Evolutionary conservation across 2,113 vertebrate species (phyloP).

Genomic region (Colossoma macropomum): DNA sequence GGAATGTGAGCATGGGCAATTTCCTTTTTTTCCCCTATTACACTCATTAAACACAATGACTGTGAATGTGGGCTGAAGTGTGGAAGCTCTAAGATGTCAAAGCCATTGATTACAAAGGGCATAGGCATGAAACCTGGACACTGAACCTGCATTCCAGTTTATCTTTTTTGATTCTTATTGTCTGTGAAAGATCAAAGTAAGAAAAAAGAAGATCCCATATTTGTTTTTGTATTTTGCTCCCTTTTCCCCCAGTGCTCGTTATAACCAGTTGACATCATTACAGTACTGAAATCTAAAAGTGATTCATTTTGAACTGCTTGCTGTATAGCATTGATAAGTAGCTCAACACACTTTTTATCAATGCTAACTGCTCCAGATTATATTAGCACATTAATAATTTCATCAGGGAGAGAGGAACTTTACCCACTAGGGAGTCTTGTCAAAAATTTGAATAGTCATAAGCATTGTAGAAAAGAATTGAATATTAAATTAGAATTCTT

Average conservation of each 20-base stretch:
- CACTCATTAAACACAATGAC: constrained; percentile 58
- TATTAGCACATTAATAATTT: too few relatives aligned
- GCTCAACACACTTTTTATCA: too few relatives aligned
- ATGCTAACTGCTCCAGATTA: too few relatives aligned
- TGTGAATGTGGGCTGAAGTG: constrained; percentile 9
- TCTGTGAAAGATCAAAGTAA: background rate
- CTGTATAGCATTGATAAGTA: background rate
- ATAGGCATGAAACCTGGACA: background rate
- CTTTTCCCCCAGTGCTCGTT: background rate
- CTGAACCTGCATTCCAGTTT: background rate
- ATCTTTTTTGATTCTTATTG: background rate
- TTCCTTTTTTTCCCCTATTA: constrained; percentile 48
- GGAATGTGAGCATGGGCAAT: background rate
- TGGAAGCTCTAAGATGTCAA: constrained; percentile 57
- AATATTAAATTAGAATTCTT: too few relatives aligned
- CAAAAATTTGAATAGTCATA: too few relatives aligned
- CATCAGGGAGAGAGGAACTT: too few relatives aligned
- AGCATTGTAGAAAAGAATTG: too few relatives aligned
- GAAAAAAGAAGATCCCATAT: too few relatives aligned
- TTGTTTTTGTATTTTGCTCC: too few relatives aligned
- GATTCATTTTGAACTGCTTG: background rate
- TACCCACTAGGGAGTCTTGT: too few relatives aligned
- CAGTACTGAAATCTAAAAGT: background rate
- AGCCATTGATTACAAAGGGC: constrained; percentile 37
- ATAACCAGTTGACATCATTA: background rate